Percentiles rank a stretch among this genome's conserved stretches.
Evolutionary conservation across 2,797 vertebrate genomes (phyloP).

Genomic region (Thripadectes ignobilis): DNA sequence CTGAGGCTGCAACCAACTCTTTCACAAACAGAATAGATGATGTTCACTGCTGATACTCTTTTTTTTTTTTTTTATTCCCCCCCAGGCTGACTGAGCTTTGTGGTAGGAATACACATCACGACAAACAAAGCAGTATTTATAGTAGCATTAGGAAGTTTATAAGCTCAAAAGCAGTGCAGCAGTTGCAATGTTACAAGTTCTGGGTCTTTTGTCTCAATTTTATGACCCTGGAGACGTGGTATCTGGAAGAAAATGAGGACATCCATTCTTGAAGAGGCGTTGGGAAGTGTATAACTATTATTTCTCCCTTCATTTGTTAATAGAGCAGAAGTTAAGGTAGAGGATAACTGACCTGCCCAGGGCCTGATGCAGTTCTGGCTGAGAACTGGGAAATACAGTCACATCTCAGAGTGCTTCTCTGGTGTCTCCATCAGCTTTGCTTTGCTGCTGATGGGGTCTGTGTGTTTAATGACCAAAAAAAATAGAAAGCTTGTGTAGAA

Average conservation of each 20-base stretch:
- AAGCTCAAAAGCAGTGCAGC: background rate
- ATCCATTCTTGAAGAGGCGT: background rate
- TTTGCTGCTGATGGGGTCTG: background rate
- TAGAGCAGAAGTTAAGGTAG: background rate
- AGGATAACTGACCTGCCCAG: background rate
- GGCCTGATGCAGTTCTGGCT: background rate
- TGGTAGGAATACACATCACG: background rate
- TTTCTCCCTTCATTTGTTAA: background rate
- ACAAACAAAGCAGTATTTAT: conserved; percentile 1
- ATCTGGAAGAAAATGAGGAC: background rate
- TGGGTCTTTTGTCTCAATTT: background rate
- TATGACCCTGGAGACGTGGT: background rate
- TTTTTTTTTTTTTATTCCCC: no score
- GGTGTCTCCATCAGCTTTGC: background rate
- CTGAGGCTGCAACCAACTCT: background rate
- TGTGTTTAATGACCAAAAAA: background rate
- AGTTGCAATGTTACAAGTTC: background rate
- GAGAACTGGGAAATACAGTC: background rate
- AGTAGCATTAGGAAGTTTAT: background rate
- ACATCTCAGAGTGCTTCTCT: fast-evolving
- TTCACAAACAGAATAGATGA: background rate
- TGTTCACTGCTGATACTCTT: background rate
- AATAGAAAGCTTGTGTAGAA: background rate
- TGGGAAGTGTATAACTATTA: background rate
- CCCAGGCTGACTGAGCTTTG: background rate